Evolutionary conservation across 2,797 vertebrate species (phyloP), one percentile per base, ranked within the genome.

Genomic region (Perodicticus potto): DNA sequence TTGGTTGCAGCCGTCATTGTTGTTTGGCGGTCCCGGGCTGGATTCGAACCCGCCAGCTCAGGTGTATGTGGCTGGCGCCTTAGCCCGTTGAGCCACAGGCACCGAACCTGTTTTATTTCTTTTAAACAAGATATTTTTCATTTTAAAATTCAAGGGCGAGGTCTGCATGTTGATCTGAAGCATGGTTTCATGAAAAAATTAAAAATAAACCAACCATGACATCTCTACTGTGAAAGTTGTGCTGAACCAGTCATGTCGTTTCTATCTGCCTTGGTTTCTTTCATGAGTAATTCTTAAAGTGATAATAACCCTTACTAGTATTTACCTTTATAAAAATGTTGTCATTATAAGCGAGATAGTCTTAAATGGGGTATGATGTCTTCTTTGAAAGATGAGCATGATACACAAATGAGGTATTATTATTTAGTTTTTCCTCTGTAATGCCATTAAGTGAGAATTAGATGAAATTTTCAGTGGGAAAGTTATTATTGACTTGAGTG

Each of bases 351-450:
- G 93, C 96, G 73, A 95, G 86, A 73, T 78, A 76, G n/a, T 91
- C 77, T 80, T 89, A 86, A 95, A 92, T 80, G 53, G 91, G 70
- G 70, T 89, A 40, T 61, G 57, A 59, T 94, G 63, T 95, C 84
- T 96, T 97, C 86, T 84, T 91, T 92, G 96, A 92, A 96, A 95
- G 94, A 91, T 49, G 96, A 89, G 82, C 92, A 85, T 45, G 70
- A 49, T 80, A 83, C 78, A 93, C 65, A 94, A 93, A 94, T 83
- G 91, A 95, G 89, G 53, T 90, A 45, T 96, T 96, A 96, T 95
- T 95, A 93, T 91, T 97, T 94, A 72, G 89, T 93, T 96, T 96
- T 83, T 93, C 63, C 94, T 97, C 96, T 96, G 81, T 32, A 32
- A 89, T 74, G 43, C 88, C 22, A 0, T 97, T 89, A 97, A 97